A percentile compares a stretch with the other conserved stretches of the same genome.
Conservation (phyloP, 2,113 vertebrate species). For the Phaethon lepturus region DNA sequence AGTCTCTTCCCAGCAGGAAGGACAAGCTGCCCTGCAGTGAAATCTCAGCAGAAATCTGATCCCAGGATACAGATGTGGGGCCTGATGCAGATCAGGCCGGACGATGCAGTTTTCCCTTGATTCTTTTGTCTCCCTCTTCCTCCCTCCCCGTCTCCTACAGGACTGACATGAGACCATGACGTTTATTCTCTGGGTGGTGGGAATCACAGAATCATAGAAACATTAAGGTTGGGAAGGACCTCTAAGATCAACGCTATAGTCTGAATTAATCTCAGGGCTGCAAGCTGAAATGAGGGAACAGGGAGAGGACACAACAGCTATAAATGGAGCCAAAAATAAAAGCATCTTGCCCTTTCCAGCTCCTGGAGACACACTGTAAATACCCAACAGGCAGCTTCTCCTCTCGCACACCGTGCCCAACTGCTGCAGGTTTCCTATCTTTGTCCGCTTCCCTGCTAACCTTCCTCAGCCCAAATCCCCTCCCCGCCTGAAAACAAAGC, state of each 20-base stretch:
- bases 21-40: neutral
- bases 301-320: neutral
- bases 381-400: neutral
- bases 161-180: neutral
- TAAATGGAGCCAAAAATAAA: neutral
- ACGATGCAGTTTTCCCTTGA: neutral
- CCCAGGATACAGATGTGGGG: neutral
- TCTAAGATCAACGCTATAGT: neutral
- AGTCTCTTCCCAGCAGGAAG: neutral
- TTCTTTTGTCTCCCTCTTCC: neutral
- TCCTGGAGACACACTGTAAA: neutral
- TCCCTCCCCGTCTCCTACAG: neutral
- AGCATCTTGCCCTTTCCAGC: neutral
- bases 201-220: neutral
- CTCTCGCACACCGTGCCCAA: neutral
- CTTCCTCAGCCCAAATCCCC: neutral
- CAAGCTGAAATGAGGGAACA: neutral
- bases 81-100: neutral
- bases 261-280: neutral
- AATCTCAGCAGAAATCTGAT: slow-evolving; percentile 1
- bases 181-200: neutral
- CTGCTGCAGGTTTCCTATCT: neutral
- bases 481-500: neutral
- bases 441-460: neutral
- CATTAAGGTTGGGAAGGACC: too few relatives aligned